These are phyloP conservation scores for Whitmania pigra DNA, from an alignment of 1,140 invertebrate species.

Conservation along the genomic window DNA sequence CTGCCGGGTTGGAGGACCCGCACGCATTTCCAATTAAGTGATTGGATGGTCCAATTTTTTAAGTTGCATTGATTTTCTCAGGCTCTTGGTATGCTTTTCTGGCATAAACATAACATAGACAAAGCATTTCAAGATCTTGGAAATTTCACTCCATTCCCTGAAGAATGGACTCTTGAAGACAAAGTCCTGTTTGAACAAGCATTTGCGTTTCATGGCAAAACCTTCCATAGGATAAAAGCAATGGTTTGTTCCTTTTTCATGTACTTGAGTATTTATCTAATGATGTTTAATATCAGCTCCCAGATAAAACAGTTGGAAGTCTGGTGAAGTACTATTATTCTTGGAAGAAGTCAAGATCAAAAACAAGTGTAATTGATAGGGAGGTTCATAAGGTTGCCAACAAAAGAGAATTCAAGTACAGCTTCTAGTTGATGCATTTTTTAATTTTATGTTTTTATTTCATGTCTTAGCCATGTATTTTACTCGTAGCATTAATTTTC, in stretches of 20 bases:
- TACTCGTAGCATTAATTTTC: slow-evolving; percentile 1
- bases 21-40: not conserved
- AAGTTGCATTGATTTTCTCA: slow-evolving; percentile 26
- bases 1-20: too few species aligned
- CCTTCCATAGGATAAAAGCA: slow-evolving; percentile 87
- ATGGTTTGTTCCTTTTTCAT: slow-evolving; percentile 57
- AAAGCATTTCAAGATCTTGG: slow-evolving; percentile 78
- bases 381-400: slow-evolving; percentile 51
- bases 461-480: too few species aligned
- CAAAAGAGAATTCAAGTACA: slow-evolving; percentile 20
- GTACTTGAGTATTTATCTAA: slow-evolving; percentile 18
- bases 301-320: slow-evolving; percentile 88
- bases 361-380: slow-evolving; percentile 82
- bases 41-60: slow-evolving; percentile 2
- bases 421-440: too few species aligned
- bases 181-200: slow-evolving; percentile 96
- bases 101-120: slow-evolving; percentile 92
- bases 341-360: slow-evolving; percentile 86
- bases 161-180: slow-evolving; percentile 95
- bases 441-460: too few species aligned
- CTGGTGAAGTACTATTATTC: slow-evolving; percentile 96
- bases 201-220: slow-evolving; percentile 94
- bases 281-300: slow-evolving; percentile 54
- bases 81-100: slow-evolving; percentile 90
- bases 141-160: slow-evolving; percentile 92